Base-by-base conservation (phyloP, 2,797 vertebrate genomes). In the Smutsia gigantea region DNA sequence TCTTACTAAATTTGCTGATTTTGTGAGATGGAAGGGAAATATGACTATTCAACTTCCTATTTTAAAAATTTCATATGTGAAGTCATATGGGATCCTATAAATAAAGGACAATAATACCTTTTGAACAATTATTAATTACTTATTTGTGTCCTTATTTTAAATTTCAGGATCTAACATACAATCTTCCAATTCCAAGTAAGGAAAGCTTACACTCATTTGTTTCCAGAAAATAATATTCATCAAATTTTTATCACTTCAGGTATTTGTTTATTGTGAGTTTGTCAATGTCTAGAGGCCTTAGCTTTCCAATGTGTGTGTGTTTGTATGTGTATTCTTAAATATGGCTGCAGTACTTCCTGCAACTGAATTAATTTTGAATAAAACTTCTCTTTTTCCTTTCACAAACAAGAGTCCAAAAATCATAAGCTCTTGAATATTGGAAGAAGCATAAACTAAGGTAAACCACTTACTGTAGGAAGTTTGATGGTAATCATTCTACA, bases 291-390 rank as follows among this genome's bases (percentile, higher is more conserved):
- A 29, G 21, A 90, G 19, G 51, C 25, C 37, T 68, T 34, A 87
- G 31, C 31, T 93, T 88, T 96, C 7, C 15, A 18, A 1, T 55
- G 31, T 69, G 21, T 81, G 23, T 61, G 7, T 15, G 4, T 84
- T 6, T 63, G 10, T 85, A 21, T 14, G 11, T 78, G 51, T 51
- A 4, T 59, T 74, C 23, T 90, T 57, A 74, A 90, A 64, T 63
- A 37, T 31, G 18, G 3, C 31, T 68, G 39, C 49, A 37, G 1
- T 66, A 51, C 46, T 77, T 93, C 13, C 42, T 66, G 9, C 2
- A 55, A 3, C n/a, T 84, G 55, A 87, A 68, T 79, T 87, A 74
- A 83, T 64, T 90, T 81, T 93, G 42, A 95, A 53, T 86, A 89
- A 64, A 85, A 85, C 31, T 13, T 13, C 9, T 39, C 5, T 81